phyloP scores from a whole-genome alignment of 2,888 invertebrate genomes.

The Lutraria lutraria region DNA sequence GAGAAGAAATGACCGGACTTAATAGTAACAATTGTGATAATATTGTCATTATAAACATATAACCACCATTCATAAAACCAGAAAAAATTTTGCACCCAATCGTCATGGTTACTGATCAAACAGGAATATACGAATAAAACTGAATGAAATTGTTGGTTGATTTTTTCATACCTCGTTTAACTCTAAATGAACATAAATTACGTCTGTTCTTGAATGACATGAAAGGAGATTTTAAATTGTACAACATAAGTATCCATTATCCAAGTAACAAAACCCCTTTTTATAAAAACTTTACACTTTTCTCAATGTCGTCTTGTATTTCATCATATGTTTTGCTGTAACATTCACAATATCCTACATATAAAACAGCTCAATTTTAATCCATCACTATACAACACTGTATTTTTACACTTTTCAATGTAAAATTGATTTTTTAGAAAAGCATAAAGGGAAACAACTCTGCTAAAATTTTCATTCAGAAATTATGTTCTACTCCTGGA shows the following conservation, averaged over 20 bases:
- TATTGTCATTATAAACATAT: background rate
- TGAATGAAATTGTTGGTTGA: constrained; percentile 23
- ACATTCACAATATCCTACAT: too few relatives aligned
- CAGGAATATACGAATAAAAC: background rate
- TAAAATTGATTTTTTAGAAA: background rate
- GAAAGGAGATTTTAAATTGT: background rate
- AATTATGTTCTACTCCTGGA: too few relatives aligned
- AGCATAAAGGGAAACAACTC: background rate
- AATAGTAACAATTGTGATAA: background rate
- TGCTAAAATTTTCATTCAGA: background rate
- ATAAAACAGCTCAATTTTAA: too few relatives aligned
- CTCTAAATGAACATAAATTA: constrained; percentile 20
- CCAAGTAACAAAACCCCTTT: background rate
- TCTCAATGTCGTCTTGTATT: background rate
- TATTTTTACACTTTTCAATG: background rate
- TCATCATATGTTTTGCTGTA: too few relatives aligned
- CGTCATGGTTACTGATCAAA: constrained; percentile 34
- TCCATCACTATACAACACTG: too few relatives aligned
- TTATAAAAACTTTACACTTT: background rate
- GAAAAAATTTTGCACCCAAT: background rate
- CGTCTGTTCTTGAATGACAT: background rate
- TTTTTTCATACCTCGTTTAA: constrained; percentile 37
- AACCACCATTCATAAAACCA: constrained; percentile 25
- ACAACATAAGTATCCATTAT: background rate
- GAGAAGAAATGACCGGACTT: background rate